phyloP scores from a whole-genome alignment of 92 coral and sea anemone species.

The Epizoanthus ramosus region DNA sequence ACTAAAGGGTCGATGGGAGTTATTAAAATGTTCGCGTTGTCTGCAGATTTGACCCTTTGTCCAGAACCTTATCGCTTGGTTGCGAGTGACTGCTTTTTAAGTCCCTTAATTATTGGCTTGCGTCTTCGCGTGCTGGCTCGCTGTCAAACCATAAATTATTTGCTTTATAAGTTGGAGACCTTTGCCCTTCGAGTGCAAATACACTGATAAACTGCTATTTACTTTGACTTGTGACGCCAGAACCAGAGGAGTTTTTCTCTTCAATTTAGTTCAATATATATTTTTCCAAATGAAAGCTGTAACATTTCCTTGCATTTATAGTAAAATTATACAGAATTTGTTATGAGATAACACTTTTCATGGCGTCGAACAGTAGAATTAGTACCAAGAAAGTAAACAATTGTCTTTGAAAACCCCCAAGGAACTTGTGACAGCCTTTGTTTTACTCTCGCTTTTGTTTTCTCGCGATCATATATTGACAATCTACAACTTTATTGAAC shows the following conservation, averaged over 20 bases:
- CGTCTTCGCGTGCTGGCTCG: slow-evolving; percentile 38
- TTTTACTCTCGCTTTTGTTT: slow-evolving; percentile 3
- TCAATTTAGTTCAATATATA: neutral
- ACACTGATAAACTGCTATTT: neutral
- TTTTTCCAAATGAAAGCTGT: neutral
- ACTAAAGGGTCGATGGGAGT: no score
- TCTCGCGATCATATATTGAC: neutral
- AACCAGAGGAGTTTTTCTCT: neutral
- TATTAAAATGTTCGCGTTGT: no score
- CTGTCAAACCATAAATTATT: slow-evolving; percentile 18
- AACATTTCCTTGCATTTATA: neutral
- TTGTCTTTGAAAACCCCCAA: slow-evolving; percentile 10
- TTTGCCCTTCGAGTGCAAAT: slow-evolving; percentile 11
- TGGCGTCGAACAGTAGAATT: slow-evolving; percentile 16
- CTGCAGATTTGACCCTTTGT: no score
- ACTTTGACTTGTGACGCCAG: neutral
- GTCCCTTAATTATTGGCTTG: slow-evolving; percentile 23
- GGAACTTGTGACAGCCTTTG: slow-evolving; percentile 8
- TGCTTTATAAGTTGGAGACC: slow-evolving; percentile 10
- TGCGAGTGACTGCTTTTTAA: neutral
- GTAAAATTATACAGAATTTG: no score
- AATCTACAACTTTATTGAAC: slow-evolving; percentile 5
- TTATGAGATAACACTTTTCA: neutral
- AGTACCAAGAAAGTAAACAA: slow-evolving; percentile 1
- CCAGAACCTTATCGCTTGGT: neutral